phyloP scores from a whole-genome alignment of 37 sponge, comb jelly and placozoan genomes.

The Hexactinellida sp. region DNA sequence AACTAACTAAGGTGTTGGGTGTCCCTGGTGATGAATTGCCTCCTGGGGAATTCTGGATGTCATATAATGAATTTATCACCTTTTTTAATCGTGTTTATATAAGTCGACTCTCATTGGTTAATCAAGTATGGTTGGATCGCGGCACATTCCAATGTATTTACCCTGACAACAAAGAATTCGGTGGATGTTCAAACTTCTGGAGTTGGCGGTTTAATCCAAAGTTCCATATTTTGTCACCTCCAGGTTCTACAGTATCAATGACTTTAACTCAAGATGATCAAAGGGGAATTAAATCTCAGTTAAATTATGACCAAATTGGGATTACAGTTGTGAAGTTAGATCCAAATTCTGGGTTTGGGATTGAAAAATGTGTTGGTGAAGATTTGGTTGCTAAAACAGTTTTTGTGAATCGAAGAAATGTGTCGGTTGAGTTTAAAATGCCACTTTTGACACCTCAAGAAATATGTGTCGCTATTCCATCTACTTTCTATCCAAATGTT shows the following conservation, averaged over 20 bases:
- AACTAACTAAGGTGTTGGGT: neutral
- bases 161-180: neutral
- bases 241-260: neutral
- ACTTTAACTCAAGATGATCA: neutral
- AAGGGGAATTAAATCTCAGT: neutral
- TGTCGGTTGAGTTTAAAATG: slow-evolving; percentile 5
- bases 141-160: neutral
- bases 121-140: neutral
- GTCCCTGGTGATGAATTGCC: neutral
- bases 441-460: neutral
- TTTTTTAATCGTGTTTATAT: slow-evolving; percentile 11
- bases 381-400: neutral
- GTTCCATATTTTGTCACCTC: neutral
- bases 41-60: neutral
- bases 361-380: neutral
- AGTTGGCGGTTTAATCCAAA: slow-evolving; percentile 1
- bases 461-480: neutral
- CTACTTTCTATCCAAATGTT: neutral
- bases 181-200: neutral
- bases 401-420: slow-evolving; percentile 15
- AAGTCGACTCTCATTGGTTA: neutral
- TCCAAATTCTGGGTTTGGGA: neutral
- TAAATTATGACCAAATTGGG: slow-evolving; percentile 7
- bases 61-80: slow-evolving; percentile 15
- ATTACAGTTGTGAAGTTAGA: neutral